These are phyloP conservation scores for Bubo scandiacus DNA, from an alignment of 2,113 vertebrate species.

Conservation along the genomic window DNA sequence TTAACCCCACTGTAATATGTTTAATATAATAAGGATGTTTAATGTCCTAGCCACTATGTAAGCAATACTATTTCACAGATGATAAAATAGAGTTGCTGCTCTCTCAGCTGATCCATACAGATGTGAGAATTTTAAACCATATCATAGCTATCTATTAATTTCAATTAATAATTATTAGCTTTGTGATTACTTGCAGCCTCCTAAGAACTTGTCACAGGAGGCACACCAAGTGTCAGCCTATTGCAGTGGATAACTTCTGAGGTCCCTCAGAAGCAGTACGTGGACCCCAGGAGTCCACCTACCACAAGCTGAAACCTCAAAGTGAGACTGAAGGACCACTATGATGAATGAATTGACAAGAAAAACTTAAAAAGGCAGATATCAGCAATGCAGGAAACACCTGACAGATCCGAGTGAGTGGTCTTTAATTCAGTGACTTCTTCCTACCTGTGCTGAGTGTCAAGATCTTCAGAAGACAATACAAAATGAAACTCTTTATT, in stretches of 20 bases:
- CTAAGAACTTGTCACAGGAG: fast-evolving
- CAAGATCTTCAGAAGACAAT: background rate
- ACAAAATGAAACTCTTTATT: background rate
- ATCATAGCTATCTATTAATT: background rate
- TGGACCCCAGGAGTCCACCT: background rate
- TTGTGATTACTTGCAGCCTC: background rate
- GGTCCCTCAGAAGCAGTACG: background rate
- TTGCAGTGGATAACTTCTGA: background rate
- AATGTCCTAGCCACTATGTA: background rate
- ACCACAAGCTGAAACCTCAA: background rate
- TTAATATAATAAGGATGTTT: background rate
- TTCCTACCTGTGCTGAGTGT: background rate
- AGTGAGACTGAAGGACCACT: background rate
- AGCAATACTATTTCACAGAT: background rate
- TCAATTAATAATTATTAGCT: background rate
- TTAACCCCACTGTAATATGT: background rate
- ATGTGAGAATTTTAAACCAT: background rate
- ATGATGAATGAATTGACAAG: background rate
- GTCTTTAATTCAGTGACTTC: background rate
- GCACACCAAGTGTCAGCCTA: background rate
- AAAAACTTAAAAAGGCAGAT: background rate
- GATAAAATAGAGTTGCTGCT: background rate
- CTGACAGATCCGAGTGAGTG: background rate
- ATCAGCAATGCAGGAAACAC: background rate
- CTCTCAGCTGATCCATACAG: background rate